Conservation (phyloP, 2,888 invertebrate species). For the Sicus ferrugineus region DNA sequence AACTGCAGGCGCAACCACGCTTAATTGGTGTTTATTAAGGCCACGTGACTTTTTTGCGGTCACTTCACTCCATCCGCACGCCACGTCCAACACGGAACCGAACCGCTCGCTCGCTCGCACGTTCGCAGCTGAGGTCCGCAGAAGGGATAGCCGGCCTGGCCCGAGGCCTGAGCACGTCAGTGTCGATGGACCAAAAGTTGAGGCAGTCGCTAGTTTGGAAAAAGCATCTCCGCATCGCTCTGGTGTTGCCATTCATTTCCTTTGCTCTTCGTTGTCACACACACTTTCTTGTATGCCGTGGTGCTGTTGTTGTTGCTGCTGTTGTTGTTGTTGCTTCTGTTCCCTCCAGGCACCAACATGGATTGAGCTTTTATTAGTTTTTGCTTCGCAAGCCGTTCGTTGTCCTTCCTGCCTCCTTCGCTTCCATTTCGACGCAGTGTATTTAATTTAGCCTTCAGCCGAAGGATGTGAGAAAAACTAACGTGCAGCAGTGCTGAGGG, state of each 20-base stretch:
- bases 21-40: constrained; percentile 30
- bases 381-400: background rate
- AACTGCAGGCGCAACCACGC: constrained; percentile 16
- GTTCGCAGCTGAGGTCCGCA: background rate
- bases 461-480: background rate
- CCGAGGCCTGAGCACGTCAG: background rate
- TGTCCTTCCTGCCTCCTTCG: background rate
- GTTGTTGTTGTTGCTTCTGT: background rate
- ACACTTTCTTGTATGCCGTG: constrained; percentile 17
- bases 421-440: background rate
- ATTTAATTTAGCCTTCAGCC: background rate
- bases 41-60: constrained; percentile 27
- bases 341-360: background rate
- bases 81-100: too few relatives aligned
- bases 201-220: background rate
- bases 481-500: too few relatives aligned
- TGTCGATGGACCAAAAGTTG: background rate
- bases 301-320: background rate
- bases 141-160: background rate
- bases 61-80: constrained; percentile 2
- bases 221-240: constrained; percentile 10
- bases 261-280: background rate
- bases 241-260: constrained; percentile 26
- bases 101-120: background rate
- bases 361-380: constrained; percentile 12